Conservation (phyloP, 2,113 vertebrate genomes). For the Caranx ignobilis region DNA sequence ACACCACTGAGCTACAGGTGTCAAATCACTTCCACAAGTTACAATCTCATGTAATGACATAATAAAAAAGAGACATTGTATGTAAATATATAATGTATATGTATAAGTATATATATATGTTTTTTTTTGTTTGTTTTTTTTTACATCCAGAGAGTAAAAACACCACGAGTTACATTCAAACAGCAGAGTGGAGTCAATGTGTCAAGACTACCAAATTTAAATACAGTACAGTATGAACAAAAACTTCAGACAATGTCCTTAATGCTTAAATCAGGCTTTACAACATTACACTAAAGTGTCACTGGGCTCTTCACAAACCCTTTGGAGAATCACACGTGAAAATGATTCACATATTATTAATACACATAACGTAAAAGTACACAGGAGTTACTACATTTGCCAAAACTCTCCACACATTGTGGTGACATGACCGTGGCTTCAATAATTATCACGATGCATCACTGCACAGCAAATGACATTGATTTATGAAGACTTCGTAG, state of each 20-base stretch:
- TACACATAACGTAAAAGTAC: constrained; percentile 50
- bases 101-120: constrained; percentile 35
- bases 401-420: constrained; percentile 16
- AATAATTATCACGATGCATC: constrained; percentile 16
- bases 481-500: constrained; percentile 18
- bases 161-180: constrained; percentile 75
- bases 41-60: constrained; percentile 55
- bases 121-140: constrained; percentile 18
- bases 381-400: constrained; percentile 36
- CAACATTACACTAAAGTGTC: constrained; percentile 39
- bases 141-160: constrained; percentile 64
- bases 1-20: constrained; percentile 14
- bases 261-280: constrained; percentile 49
- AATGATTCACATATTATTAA: constrained; percentile 53
- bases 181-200: constrained; percentile 69
- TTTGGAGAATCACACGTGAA: constrained; percentile 37
- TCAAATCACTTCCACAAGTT: neutral
- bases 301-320: constrained; percentile 40
- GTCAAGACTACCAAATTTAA: constrained; percentile 65
- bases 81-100: constrained; percentile 43
- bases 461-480: constrained; percentile 24
- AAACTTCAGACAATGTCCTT: constrained; percentile 57
- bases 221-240: constrained; percentile 70
- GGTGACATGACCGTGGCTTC: neutral
- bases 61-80: constrained; percentile 64